Conservation (phyloP, 2,113 vertebrate genomes). For the Gallinago media region DNA sequence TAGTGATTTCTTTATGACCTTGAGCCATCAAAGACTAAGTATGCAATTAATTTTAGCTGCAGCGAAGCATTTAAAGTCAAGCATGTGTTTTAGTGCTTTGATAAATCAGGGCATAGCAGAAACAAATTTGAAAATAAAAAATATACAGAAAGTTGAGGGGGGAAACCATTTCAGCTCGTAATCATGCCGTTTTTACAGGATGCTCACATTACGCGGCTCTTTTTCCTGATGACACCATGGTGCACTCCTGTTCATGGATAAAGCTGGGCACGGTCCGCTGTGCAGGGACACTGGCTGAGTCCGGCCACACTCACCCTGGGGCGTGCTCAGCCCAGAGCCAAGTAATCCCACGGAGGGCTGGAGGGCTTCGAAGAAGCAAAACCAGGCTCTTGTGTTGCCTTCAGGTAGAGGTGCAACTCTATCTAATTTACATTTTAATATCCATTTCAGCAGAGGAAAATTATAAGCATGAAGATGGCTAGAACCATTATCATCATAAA, state of each 20-base stretch:
- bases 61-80: conserved; percentile 34
- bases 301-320: neutral
- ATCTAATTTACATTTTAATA: neutral
- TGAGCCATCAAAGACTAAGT: conserved; percentile 58
- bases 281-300: accelerated
- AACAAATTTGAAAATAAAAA: conserved; percentile 50
- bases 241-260: accelerated
- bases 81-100: conserved; percentile 56
- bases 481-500: neutral
- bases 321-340: neutral
- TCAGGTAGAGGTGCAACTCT: neutral
- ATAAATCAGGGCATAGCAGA: conserved; percentile 37
- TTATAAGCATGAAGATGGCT: neutral
- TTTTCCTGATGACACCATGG: accelerated
- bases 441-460: neutral
- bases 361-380: neutral
- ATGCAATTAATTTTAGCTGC: conserved; percentile 46
- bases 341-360: accelerated
- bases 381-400: neutral
- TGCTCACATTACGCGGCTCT: neutral
- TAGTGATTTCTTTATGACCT: conserved; percentile 55
- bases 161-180: neutral
- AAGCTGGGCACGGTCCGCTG: neutral
- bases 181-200: neutral
- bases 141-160: neutral